Base-by-base conservation (phyloP, 2,888 invertebrate genomes). In the Cantharis lateralis region DNA sequence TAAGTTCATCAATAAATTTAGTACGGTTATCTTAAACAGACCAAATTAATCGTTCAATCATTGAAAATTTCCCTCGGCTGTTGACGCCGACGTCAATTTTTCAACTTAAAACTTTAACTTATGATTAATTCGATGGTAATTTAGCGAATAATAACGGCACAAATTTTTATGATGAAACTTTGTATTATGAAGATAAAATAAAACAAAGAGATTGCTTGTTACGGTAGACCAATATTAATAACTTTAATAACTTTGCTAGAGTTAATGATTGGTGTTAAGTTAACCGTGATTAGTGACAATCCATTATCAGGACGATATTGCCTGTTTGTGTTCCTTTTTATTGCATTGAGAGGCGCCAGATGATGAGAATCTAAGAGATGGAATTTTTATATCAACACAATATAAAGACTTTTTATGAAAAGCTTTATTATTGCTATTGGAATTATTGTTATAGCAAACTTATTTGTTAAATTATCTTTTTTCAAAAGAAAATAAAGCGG, bases 261-360 rank as follows among this genome's bases (percentile, higher is more conserved):
- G 72, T 72, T 75, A 75, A 78, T 78, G 78, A 78, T 78, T 68
- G 77, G 77, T 78, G 78, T 72, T 75, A 75, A 75, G 72, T 75
- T 78, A 68, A 70, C 75, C 70, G 78, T 78, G 74, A 78, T 72
- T 78, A 78, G 75, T 72, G 74, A 74, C 75, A 78, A 70, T 75
- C 71, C 70, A 78, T 78, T 78, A 78, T 62, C 61, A 69, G 66
- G 18, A 71, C 72, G 73, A 74, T 74, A 74, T 74, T 74, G 74
- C 73, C 69, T 72, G 76, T 75, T 75, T 74, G 48, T 66, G 71
- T 28, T 28, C 69, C 61, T 74, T 73, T 69, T 68, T 62, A 28
- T 28, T 68, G 26, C 69, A 28, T 68, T 32, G 69, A 68, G 63
- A 74, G 74, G 66, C 69, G 74, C 74, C 74, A 74, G 63, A 68